These are phyloP conservation scores for Bovichtus diacanthus DNA, from an alignment of 2,797 vertebrate species.

Conservation along the genomic window DNA sequence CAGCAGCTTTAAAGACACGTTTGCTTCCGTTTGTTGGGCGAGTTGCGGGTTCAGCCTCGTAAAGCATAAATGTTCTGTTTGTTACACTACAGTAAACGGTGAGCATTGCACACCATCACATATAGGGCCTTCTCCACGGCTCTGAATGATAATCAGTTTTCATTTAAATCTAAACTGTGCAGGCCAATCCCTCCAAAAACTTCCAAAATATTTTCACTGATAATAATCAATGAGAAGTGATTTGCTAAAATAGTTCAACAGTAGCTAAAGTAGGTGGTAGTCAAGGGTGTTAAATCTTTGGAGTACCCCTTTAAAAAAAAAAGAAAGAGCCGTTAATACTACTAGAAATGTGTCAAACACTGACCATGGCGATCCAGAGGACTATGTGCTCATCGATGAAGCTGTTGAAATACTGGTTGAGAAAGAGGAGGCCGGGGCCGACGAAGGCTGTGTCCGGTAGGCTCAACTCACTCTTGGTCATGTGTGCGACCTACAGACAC, in stretches of 20 bases:
- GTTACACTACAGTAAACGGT: neutral
- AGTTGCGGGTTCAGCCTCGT: neutral
- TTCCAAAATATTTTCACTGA: neutral
- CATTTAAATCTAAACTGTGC: neutral
- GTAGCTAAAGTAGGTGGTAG: too few species aligned
- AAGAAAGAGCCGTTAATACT: neutral
- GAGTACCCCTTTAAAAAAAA: neutral
- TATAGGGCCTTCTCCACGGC: neutral
- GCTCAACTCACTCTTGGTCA: conserved; percentile 96
- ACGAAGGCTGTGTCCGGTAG: conserved; percentile 95
- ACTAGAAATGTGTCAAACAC: conserved; percentile 30
- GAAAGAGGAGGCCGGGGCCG: conserved; percentile 95
- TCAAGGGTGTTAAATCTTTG: too few species aligned
- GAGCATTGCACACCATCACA: neutral
- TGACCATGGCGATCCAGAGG: conserved; percentile 96
- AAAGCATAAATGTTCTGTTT: neutral
- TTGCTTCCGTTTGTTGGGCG: neutral
- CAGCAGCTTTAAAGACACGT: neutral
- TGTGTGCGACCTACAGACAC: conserved; percentile 91
- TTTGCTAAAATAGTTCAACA: too few species aligned
- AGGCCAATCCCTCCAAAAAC: neutral
- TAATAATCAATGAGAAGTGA: neutral
- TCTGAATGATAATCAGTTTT: neutral
- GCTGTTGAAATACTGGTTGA: conserved; percentile 98
- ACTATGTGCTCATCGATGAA: conserved; percentile 94